Evolutionary conservation across 2,113 vertebrate genomes (phyloP).

Genomic region (Cyprinodon variegatus): DNA sequence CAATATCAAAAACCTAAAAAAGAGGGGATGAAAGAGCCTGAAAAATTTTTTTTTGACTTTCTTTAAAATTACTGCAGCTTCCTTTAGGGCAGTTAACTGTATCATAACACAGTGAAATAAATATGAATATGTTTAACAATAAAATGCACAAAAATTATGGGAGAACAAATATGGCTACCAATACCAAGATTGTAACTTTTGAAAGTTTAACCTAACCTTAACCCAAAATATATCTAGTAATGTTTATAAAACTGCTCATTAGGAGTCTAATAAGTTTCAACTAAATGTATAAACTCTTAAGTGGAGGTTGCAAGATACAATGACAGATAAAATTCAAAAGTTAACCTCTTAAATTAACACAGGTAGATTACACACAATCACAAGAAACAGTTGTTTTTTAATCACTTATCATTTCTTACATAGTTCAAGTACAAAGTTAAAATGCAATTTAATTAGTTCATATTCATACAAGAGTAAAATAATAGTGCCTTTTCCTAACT

Average conservation of each 20-base stretch:
- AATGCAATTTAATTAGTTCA: slow-evolving; percentile 92
- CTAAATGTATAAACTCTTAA: neutral
- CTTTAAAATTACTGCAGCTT: neutral
- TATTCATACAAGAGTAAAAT: slow-evolving; percentile 99
- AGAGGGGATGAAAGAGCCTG: no score
- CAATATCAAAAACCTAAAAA: no score
- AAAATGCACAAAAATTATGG: neutral
- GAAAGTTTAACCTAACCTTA: neutral
- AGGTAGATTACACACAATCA: slow-evolving; percentile 77
- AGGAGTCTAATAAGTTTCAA: neutral
- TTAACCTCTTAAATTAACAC: neutral
- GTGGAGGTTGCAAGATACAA: neutral
- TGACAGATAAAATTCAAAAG: neutral
- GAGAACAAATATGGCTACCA: neutral
- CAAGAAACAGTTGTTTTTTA: slow-evolving; percentile 89
- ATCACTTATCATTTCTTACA: slow-evolving; percentile 86
- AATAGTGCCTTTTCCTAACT: slow-evolving; percentile 98
- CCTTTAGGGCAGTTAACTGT: neutral
- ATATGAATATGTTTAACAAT: neutral
- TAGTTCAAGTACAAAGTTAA: slow-evolving; percentile 99
- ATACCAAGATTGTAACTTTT: neutral
- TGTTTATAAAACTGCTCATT: neutral
- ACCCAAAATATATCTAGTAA: neutral
- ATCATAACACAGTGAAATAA: neutral
- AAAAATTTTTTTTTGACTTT: neutral